phyloP scores from a whole-genome alignment of 2,113 vertebrate species.

The Microtus ochrogaster region DNA sequence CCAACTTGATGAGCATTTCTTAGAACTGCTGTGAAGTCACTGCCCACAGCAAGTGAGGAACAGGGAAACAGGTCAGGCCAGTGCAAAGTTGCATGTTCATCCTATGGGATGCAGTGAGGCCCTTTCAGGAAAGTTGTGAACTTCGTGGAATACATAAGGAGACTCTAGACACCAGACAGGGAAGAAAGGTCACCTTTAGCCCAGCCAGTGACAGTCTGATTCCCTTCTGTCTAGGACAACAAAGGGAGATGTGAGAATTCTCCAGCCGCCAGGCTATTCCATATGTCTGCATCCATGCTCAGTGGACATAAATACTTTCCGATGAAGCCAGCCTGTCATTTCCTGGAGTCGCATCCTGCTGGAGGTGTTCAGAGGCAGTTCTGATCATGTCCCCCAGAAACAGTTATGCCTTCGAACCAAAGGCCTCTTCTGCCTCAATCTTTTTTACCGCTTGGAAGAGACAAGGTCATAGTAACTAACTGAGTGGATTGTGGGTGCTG shows the following conservation, averaged over 20 bases:
- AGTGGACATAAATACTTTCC: background rate
- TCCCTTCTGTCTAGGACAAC: background rate
- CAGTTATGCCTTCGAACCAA: background rate
- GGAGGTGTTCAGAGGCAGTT: background rate
- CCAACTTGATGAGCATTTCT: background rate
- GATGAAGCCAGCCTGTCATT: rapidly evolving
- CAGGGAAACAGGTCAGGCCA: background rate
- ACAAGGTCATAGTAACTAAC: background rate
- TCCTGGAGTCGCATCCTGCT: background rate
- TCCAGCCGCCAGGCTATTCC: background rate
- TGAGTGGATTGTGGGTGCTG: background rate
- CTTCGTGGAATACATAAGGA: background rate
- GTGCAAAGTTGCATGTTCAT: background rate
- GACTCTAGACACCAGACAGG: background rate
- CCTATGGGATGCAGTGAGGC: background rate
- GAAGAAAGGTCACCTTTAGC: rapidly evolving
- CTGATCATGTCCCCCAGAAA: background rate
- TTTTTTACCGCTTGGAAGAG: background rate
- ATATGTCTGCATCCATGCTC: background rate
- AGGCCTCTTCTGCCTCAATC: background rate
- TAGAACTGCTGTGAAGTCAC: background rate
- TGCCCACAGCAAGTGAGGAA: background rate
- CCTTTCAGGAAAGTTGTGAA: background rate
- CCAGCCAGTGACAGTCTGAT: background rate
- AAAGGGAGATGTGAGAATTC: too few relatives aligned